Evolutionary conservation across 2,888 invertebrate species (phyloP), one percentile per base, ranked within the genome.

Genomic region (Lamellibrachia satsuma): DNA sequence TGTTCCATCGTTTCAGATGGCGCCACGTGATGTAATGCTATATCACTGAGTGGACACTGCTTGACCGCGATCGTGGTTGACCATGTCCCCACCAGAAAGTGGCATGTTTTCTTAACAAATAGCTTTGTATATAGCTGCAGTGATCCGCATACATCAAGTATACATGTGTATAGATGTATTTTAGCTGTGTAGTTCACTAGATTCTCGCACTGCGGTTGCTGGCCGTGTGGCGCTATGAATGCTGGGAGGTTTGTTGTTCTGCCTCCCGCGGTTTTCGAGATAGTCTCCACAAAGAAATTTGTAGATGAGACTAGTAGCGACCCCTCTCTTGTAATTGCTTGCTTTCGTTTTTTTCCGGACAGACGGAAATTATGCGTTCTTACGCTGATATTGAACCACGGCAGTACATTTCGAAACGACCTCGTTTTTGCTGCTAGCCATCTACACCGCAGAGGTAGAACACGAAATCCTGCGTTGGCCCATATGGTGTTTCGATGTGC

Each of bases 61-160:
- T 75, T 75, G 75, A 75, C 75, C 57, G 9, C 15, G 57, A 57
- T 22, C 22, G 15, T 22, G 75, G 75, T 75, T n/a, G n/a, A 22
- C n/a, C 75, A 22, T 75, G n/a, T n/a, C 75, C 75, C 75, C 75
- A n/a, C n/a, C 75, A 75, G 22, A 75, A 75, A 75, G n/a, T 75
- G 4, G 75, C 22, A 75, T 22, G 75, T 75, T 75, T 15, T 75
- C 22, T 75, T 75, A 75, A 75, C 22, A 4, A 75, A 75, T 75
- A 75, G 75, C 75, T 75, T 75, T 75, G 75, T 75, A 75, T 75
- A 75, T 75, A 75, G 75, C 75, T 75, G 75, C 75, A 75, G 22
- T 75, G 75, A 75, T 75, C 75, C n/a, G 75, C 22, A 22, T 22
- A 75, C 75, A 15, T 75, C 75, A 75, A 22, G 75, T 75, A 75